phyloP scores from a whole-genome alignment of 2,113 vertebrate genomes.

The Spea bombifrons region DNA sequence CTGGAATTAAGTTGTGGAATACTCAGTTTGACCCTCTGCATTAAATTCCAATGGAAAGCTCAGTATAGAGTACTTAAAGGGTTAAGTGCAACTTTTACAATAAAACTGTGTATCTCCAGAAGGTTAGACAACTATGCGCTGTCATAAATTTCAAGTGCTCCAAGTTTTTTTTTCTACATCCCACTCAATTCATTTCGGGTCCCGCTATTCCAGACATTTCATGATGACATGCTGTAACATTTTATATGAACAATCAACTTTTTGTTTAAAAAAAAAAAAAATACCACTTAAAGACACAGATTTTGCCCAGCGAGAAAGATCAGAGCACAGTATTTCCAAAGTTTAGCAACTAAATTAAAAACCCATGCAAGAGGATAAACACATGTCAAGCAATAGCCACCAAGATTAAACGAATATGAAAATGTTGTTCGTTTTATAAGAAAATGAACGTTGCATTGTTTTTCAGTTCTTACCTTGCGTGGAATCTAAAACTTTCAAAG shows the following conservation, averaged over 20 bases:
- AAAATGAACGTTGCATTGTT: too few relatives aligned
- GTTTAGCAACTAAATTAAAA: not conserved
- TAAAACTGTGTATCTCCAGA: not conserved
- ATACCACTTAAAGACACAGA: constrained; percentile 7
- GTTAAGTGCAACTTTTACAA: too few relatives aligned
- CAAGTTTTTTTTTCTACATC: constrained; percentile 30
- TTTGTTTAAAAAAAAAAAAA: constrained; percentile 20
- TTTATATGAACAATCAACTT: constrained; percentile 31
- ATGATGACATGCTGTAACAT: constrained; percentile 12
- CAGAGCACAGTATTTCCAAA: not conserved
- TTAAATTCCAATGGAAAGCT: too few relatives aligned
- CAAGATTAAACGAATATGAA: too few relatives aligned
- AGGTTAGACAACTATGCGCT: not conserved
- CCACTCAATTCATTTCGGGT: constrained; percentile 33
- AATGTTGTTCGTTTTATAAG: too few relatives aligned
- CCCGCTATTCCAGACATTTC: constrained; percentile 36
- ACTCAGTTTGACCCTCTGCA: too few relatives aligned
- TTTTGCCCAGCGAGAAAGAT: not conserved
- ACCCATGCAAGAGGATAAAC: too few relatives aligned
- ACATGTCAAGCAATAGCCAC: too few relatives aligned
- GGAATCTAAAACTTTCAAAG: too few relatives aligned
- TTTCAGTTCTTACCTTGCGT: too few relatives aligned
- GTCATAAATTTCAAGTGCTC: not conserved
- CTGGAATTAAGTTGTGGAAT: too few relatives aligned
- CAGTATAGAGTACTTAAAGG: too few relatives aligned